Conservation (phyloP, 2,113 vertebrate genomes). For the Glaucidium brasilianum region DNA sequence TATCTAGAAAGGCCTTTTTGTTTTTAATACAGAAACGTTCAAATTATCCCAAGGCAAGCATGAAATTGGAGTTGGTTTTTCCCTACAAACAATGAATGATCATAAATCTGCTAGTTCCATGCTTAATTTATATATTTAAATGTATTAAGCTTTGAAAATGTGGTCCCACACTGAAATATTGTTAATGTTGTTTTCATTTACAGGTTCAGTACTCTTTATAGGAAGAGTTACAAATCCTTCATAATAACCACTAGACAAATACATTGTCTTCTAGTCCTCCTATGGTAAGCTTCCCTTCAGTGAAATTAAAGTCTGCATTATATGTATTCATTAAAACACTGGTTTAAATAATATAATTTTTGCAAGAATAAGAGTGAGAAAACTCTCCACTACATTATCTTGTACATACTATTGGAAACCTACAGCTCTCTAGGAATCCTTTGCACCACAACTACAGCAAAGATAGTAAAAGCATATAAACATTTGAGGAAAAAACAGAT, state of each 20-base stretch:
- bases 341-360: background rate
- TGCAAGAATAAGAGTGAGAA: background rate
- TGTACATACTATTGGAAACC: background rate
- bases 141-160: background rate
- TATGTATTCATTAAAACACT: background rate
- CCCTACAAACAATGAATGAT: background rate
- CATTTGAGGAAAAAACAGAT: background rate
- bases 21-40: background rate
- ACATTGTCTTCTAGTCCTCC: background rate
- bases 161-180: background rate
- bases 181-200: conserved; percentile 35
- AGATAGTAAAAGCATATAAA: background rate
- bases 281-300: background rate
- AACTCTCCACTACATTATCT: background rate
- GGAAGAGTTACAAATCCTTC: conserved; percentile 86
- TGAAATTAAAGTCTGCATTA: background rate
- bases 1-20: background rate
- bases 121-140: background rate
- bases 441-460: background rate
- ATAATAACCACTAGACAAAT: conserved; percentile 3
- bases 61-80: background rate
- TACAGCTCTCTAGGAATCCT: background rate
- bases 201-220: conserved; percentile 87
- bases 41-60: background rate
- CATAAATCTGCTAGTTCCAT: background rate